These are phyloP conservation scores for Eubasilissa splendida DNA, from an alignment of 2,888 invertebrate genomes.

Conservation along the genomic window DNA sequence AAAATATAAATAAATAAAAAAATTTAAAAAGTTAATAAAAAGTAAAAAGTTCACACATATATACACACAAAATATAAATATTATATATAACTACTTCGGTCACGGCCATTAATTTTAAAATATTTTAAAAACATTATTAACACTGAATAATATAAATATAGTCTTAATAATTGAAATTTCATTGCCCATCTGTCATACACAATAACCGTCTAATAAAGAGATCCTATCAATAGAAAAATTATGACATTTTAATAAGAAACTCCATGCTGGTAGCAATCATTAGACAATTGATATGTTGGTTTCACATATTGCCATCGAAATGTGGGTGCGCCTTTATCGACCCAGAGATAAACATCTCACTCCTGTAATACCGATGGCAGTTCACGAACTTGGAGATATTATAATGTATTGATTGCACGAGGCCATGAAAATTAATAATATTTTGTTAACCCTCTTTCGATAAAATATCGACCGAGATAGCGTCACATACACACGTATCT, in stretches of 20 bases:
- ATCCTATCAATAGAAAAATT: constrained; percentile 48
- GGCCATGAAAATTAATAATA: constrained; percentile 16
- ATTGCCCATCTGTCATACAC: constrained; percentile 25
- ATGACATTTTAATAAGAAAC: constrained; percentile 53
- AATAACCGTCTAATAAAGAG: constrained; percentile 33
- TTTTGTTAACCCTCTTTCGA: not conserved
- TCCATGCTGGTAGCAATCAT: constrained; percentile 55
- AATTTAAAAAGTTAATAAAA: no score
- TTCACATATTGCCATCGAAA: constrained; percentile 18
- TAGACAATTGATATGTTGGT: constrained; percentile 41
- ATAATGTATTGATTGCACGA: constrained; percentile 27
- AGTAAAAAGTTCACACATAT: no score
- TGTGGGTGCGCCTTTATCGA: constrained; percentile 21
- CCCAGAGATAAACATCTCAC: constrained; percentile 22
- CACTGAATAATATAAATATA: constrained; percentile 12
- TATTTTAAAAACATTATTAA: no score
- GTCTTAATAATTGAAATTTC: constrained; percentile 13
- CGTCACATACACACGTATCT: no score
- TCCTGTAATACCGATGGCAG: not conserved
- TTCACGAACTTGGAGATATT: not conserved
- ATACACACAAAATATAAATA: no score
- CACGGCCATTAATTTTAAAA: no score
- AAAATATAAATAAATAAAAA: no score
- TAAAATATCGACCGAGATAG: no score
- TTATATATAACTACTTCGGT: no score